Percentiles rank a stretch among this genome's conserved stretches.
These are phyloP conservation scores for Gerris buenoi DNA, from an alignment of 1,140 invertebrate genomes.

Conservation along the genomic window DNA sequence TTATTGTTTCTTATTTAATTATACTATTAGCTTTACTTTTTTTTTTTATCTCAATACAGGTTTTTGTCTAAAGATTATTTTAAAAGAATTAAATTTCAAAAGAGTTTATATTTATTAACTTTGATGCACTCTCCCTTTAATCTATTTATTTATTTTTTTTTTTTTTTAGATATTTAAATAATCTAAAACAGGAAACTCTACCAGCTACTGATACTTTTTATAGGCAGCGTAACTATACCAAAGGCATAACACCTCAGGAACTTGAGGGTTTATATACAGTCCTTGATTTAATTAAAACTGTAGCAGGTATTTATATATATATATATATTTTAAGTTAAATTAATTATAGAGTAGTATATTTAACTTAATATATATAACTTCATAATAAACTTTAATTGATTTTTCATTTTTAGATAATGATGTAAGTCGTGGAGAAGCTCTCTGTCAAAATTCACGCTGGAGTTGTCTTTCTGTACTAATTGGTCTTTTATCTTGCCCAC, in stretches of 20 bases:
- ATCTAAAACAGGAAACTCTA: conserved; percentile 48
- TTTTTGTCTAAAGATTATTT: no score
- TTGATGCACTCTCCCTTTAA: no score
- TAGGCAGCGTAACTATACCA: conserved; percentile 36
- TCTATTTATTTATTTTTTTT: no score
- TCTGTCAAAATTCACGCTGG: conserved; percentile 79
- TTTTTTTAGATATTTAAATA: conserved; percentile 32
- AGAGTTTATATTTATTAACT: no score
- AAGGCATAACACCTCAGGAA: conserved; percentile 65
- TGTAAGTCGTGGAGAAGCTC: conserved; percentile 55
- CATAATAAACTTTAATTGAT: not conserved
- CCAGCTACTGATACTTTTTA: conserved; percentile 45
- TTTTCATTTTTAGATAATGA: conserved; percentile 37
- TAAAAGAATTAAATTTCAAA: no score
- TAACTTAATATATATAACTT: conserved; percentile 1
- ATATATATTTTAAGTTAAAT: not conserved
- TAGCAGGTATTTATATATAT: conserved; percentile 46
- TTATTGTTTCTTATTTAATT: no score
- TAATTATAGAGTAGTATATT: not conserved
- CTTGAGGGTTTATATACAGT: conserved; percentile 74
- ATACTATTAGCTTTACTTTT: no score
- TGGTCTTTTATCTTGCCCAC: conserved; percentile 66
- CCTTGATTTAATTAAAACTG: conserved; percentile 53
- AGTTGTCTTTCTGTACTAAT: conserved; percentile 60
- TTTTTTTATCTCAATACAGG: no score